Base-by-base conservation (phyloP, 2,797 vertebrate genomes). In the Coregonus ussuriensis region DNA sequence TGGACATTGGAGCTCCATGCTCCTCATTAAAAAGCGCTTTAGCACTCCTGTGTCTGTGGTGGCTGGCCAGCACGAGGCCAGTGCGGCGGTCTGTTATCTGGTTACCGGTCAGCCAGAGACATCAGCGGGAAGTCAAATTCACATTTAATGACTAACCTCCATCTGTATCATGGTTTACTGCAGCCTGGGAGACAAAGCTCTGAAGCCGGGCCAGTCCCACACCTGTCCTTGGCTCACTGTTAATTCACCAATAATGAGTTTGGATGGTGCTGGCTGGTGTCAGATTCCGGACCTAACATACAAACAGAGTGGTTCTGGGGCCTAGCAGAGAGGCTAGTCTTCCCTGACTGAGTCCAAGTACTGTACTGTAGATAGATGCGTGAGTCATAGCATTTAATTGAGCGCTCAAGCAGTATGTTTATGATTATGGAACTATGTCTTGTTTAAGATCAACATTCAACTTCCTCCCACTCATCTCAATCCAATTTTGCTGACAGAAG, bases 141-240 rank as follows among this genome's bases (percentile, higher is more conserved):
- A 72, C 54, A 31, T 88, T 83, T 81, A 82, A 85, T 77, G 73
- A 78, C 75, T 33, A 47, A 31, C 59, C 67, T 63, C 74, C 65
- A 41, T 18, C 33, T 52, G 67, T 33, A 74, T 74, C 65, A 70
- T 41, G 31, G 78, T 84, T 35, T 75, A 41, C 37, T 73, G 69
- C 4, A 56, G 37, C 52, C 65, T 51, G 59, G 65, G 67, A n/a
- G 62, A 79, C 29, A 77, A 74, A 59, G 63, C 59, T 63, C 16
- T 63, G 59, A 25, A 63, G 9, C 3, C 5, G 21, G 59, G n/a
- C 69, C 3, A 77, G 31, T 75, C 71, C 69, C 63, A 73, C 62
- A 66, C 74, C 75, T 52, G 69, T 56, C 67, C 76, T 59, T 51
- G 29, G 74, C 74, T 53, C 25, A 75, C 5, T 21, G 52, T 31